Evolutionary conservation across 92 coral and sea anemone genomes (phyloP).

Genomic region (Actinernus sp.): DNA sequence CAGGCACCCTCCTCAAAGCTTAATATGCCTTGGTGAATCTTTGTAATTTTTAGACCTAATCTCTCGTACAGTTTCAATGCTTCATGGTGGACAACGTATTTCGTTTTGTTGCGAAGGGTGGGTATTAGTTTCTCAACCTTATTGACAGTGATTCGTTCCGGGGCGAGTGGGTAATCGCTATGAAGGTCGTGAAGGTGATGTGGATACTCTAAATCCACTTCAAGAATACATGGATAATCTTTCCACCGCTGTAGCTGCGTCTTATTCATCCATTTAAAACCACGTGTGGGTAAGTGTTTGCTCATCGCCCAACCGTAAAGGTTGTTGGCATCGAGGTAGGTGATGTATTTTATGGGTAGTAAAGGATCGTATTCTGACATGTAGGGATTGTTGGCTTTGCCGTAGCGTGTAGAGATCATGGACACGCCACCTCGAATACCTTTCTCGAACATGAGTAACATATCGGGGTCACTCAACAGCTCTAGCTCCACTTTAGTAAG

Average conservation of each 20-base stretch:
- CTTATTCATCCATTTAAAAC: slow-evolving; percentile 31
- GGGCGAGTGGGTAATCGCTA: slow-evolving; percentile 49
- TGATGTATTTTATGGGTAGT: slow-evolving; percentile 24
- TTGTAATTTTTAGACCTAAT: slow-evolving; percentile 31
- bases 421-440: slow-evolving; percentile 39
- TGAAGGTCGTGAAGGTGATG: slow-evolving; percentile 18
- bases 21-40: slow-evolving; percentile 41
- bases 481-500: no score
- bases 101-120: slow-evolving; percentile 15
- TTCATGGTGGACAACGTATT: slow-evolving; percentile 36
- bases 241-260: slow-evolving; percentile 1
- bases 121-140: slow-evolving; percentile 28
- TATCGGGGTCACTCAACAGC: slow-evolving; percentile 20
- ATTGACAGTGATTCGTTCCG: slow-evolving; percentile 4
- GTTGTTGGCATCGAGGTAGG: slow-evolving; percentile 21
- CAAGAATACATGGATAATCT: slow-evolving; percentile 16
- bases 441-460: slow-evolving; percentile 30
- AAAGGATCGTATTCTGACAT: slow-evolving; percentile 11
- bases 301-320: slow-evolving; percentile 39
- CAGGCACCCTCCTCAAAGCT: slow-evolving; percentile 35
- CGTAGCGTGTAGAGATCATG: slow-evolving; percentile 7
- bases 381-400: slow-evolving; percentile 10
- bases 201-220: slow-evolving; percentile 27
- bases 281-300: slow-evolving; percentile 3
- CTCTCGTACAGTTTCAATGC: slow-evolving; percentile 16